Evolutionary conservation across 64 coral and sea anemone genomes (phyloP).

Genomic region (Stichodactyla mertensii): DNA sequence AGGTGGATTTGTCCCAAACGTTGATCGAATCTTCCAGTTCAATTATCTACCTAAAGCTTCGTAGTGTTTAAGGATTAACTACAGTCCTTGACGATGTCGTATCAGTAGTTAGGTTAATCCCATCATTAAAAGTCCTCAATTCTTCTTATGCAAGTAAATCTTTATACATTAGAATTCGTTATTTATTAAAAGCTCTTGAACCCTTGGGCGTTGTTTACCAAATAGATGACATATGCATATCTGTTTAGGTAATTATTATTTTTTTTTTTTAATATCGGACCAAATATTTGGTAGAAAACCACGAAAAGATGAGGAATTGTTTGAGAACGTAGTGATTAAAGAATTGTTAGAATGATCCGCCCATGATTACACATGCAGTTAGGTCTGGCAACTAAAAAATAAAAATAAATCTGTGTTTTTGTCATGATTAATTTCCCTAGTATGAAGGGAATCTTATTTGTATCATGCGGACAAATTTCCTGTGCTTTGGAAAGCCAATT

Average conservation of each 20-base stretch:
- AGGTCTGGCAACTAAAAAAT: not conserved
- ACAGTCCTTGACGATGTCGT: not conserved
- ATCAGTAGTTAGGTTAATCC: not conserved
- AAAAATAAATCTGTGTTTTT: not conserved
- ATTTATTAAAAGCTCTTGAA: not conserved
- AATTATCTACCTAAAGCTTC: not conserved
- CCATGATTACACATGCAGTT: not conserved
- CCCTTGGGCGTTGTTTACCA: no score
- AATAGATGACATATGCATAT: not conserved
- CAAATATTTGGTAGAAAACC: not conserved
- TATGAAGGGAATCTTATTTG: not conserved
- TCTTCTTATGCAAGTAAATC: not conserved
- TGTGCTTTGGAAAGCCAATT: not conserved
- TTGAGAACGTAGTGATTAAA: not conserved
- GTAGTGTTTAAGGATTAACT: not conserved
- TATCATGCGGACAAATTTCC: not conserved
- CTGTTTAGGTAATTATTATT: not conserved
- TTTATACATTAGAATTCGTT: not conserved
- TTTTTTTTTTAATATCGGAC: no score
- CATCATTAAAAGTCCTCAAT: not conserved
- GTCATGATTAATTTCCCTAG: not conserved
- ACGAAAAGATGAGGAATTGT: not conserved
- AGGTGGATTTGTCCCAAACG: constrained; percentile 5
- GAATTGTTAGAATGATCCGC: not conserved
- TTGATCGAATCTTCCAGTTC: not conserved